Evolutionary conservation across 2,113 vertebrate species (phyloP), one percentile per base, ranked within the genome.

Genomic region (Alexandromys fortis): DNA sequence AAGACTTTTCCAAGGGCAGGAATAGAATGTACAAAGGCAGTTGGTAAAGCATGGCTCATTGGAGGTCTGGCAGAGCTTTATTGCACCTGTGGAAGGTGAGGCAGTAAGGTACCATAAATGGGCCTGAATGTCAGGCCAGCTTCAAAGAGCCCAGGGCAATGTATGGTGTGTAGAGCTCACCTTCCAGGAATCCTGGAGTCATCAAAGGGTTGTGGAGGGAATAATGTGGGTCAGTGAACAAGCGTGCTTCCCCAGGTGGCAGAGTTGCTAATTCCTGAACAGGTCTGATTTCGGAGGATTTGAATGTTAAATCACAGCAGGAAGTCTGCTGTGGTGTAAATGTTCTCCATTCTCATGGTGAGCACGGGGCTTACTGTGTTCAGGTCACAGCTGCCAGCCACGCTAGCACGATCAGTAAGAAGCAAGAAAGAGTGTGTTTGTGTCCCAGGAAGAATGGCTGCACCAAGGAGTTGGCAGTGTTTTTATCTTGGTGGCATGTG

Each of bases 361-460:
- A 1, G 21, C 42, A 35, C 13, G 19, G 55, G 47, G 30, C 35
- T 77, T 0, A 0, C 10, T 12, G 35, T 63, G n/a, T 55, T 4
- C 3, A 30, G 58, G 33, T 58, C 30, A 0, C 8, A 47, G 26
- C 47, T 90, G 16, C 47, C 35, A 6, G 16, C 47, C 35, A 6
- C 1, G 2, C 19, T 21, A 1, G 38, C 0, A 0, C 9, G 12
- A 1, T 8, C 0, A 11, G 1, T 7, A 7, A 22, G 67, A 42
- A 68, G 47, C 70, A 10, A 0, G 2, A 52, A 42, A 58, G 87
- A 78, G 35, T 16, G 16, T 9, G 77, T 33, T 47, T 76, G 12
- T 11, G 26, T 5, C 47, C 2, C 1, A 21, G 1, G 83, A 28
- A 76, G 83, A 83, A 38, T 35, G 90, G 2, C 3, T 1, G 1